phyloP scores from a whole-genome alignment of 1,140 invertebrate genomes.

The Sitodiplosis mosellana region DNA sequence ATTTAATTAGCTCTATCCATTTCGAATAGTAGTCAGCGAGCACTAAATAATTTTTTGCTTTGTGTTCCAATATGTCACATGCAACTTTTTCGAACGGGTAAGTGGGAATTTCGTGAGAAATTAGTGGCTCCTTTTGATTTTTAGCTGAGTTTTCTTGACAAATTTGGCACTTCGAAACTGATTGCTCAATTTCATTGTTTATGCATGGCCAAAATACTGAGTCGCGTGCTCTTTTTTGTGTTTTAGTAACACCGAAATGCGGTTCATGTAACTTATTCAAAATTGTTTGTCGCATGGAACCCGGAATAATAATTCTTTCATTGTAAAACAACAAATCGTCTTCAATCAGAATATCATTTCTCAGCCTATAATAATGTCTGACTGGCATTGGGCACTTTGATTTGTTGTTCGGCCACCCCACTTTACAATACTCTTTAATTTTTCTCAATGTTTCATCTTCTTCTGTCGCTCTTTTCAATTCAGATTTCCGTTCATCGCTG shows the following conservation, averaged over 20 bases:
- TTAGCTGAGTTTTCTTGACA: conserved; percentile 14
- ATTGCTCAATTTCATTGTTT: conserved; percentile 14
- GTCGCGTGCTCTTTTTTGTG: conserved; percentile 16
- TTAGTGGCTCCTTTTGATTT: conserved; percentile 14
- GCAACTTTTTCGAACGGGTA: conserved; percentile 14
- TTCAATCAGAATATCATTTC: conserved; percentile 9
- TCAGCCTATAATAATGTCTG: conserved; percentile 9
- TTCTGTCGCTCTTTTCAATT: conserved; percentile 7
- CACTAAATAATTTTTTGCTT: conserved; percentile 9
- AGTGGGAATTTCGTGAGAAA: conserved; percentile 11
- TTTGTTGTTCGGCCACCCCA: conserved; percentile 7
- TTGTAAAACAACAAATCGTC: conserved; percentile 16
- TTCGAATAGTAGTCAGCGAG: conserved; percentile 17
- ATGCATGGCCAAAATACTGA: conserved; percentile 23
- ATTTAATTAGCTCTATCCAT: conserved; percentile 13
- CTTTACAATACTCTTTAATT: conserved; percentile 6
- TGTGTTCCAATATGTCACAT: conserved; percentile 12
- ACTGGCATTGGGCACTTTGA: conserved; percentile 7
- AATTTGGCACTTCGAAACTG: conserved; percentile 10
- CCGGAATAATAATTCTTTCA: conserved; percentile 16
- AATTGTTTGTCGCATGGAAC: conserved; percentile 12
- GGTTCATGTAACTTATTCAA: conserved; percentile 18
- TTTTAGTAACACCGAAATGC: conserved; percentile 14
- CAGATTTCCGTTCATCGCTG: conserved; percentile 4
- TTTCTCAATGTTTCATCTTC: conserved; percentile 8